A percentile compares a stretch with the other conserved stretches of the same genome.
phyloP scores from a whole-genome alignment of 2,888 invertebrate genomes.

The Orgyia antiqua region DNA sequence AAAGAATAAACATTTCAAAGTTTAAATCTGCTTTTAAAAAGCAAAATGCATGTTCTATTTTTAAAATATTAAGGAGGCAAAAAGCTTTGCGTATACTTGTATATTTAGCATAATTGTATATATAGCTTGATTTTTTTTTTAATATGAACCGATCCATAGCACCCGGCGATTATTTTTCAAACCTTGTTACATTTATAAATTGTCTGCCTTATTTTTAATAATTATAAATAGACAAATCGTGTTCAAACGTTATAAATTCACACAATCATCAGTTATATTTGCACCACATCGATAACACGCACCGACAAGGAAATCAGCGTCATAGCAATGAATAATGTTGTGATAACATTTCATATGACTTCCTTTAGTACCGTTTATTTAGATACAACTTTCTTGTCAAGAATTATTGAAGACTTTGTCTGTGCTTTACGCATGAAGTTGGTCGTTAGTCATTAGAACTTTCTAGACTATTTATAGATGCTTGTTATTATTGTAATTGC shows the following conservation, averaged over 20 bases:
- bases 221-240: constrained; percentile 4
- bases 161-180: too few relatives aligned
- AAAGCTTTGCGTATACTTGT: too few relatives aligned
- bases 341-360: constrained; percentile 29
- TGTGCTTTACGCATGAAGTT: constrained; percentile 17
- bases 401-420: constrained; percentile 15
- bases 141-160: too few relatives aligned
- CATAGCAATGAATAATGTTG: constrained; percentile 21
- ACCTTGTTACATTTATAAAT: too few relatives aligned
- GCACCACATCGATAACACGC: constrained; percentile 27
- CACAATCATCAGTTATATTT: constrained; percentile 22
- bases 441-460: constrained; percentile 20
- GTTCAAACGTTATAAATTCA: constrained; percentile 14
- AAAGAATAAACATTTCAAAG: too few relatives aligned
- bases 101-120: too few relatives aligned
- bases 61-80: too few relatives aligned
- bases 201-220: too few relatives aligned
- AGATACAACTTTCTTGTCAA: constrained; percentile 24
- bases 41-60: too few relatives aligned
- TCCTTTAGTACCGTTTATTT: constrained; percentile 22
- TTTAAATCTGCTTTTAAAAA: too few relatives aligned
- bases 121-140: too few relatives aligned
- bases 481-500: too few relatives aligned
- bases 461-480: constrained; percentile 20
- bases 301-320: constrained; percentile 21